A percentile compares a stretch with the other conserved stretches of the same genome.
These are phyloP conservation scores for Diploscapter pachys DNA, from an alignment of 1,140 invertebrate genomes.

Conservation along the genomic window DNA sequence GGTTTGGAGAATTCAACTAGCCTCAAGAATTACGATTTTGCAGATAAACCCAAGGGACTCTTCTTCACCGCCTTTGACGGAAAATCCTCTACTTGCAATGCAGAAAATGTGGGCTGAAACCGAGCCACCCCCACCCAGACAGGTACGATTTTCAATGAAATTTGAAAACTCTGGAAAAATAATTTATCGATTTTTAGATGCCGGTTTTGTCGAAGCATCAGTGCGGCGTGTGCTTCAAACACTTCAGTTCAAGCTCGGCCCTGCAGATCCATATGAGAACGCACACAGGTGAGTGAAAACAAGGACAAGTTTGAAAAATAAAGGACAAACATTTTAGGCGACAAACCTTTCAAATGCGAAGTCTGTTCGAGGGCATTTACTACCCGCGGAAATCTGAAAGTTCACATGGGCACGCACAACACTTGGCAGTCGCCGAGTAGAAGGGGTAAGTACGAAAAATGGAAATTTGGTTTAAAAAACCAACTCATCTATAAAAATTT, in stretches of 20 bases:
- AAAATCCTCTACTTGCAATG: slow-evolving; percentile 50
- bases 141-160: slow-evolving; percentile 9
- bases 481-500: neutral
- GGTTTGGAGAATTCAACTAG: neutral
- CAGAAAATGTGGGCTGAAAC: slow-evolving; percentile 56
- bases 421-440: slow-evolving; percentile 49
- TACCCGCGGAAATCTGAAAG: slow-evolving; percentile 96
- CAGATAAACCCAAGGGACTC: neutral
- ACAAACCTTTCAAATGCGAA: slow-evolving; percentile 92
- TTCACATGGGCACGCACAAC: slow-evolving; percentile 60
- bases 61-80: slow-evolving; percentile 1
- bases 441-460: slow-evolving; percentile 35
- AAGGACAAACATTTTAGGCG: slow-evolving; percentile 62
- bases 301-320: neutral
- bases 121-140: slow-evolving; percentile 46
- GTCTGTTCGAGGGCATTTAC: slow-evolving; percentile 90
- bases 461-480: slow-evolving; percentile 1
- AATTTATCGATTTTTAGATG: neutral
- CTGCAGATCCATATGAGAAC: slow-evolving; percentile 95
- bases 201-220: slow-evolving; percentile 73
- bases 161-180: neutral
- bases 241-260: slow-evolving; percentile 91
- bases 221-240: slow-evolving; percentile 92
- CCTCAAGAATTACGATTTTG: neutral
- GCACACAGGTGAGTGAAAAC: slow-evolving; percentile 71